phyloP scores from a whole-genome alignment of 1,140 invertebrate species.

The Pissodes strobi region DNA sequence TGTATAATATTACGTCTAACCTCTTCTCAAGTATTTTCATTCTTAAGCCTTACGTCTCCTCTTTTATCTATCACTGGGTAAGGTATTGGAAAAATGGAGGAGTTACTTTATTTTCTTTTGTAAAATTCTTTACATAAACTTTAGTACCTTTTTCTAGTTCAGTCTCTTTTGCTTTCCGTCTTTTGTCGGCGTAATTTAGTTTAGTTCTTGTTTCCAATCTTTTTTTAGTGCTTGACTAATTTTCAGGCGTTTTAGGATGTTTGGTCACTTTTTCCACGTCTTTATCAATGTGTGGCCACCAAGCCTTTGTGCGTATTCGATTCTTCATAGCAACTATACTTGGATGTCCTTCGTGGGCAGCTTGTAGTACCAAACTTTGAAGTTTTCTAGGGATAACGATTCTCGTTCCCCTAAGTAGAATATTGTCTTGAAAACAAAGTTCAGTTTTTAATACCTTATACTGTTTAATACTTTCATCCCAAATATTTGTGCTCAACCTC shows the following conservation, averaged over 20 bases:
- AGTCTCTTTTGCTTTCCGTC: not conserved
- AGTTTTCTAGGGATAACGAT: slow-evolving; percentile 62
- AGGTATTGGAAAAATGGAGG: not conserved
- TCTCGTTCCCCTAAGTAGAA: slow-evolving; percentile 57
- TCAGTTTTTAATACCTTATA: slow-evolving; percentile 20
- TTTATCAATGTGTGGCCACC: too few relatives aligned
- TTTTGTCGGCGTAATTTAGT: too few relatives aligned
- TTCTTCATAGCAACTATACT: too few relatives aligned
- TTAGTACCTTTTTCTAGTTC: not conserved
- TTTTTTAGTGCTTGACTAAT: too few relatives aligned
- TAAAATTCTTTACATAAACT: not conserved
- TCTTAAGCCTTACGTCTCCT: slow-evolving; percentile 1
- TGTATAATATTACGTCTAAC: slow-evolving; percentile 2
- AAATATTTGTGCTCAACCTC: too few relatives aligned
- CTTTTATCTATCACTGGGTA: slow-evolving; percentile 5
- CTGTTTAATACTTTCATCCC: slow-evolving; percentile 29
- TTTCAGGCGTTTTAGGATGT: too few relatives aligned
- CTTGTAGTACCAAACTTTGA: too few relatives aligned
- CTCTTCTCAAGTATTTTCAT: slow-evolving; percentile 1
- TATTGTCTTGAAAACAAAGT: not conserved
- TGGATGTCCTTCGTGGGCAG: slow-evolving; percentile 62
- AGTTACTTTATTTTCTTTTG: not conserved
- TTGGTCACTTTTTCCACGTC: too few relatives aligned
- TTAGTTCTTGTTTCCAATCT: slow-evolving; percentile 34
- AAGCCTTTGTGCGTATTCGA: too few relatives aligned